A percentile compares a stretch with the other conserved stretches of the same genome.
Evolutionary conservation across 2,113 vertebrate species (phyloP).

Genomic region (Serinus canaria): DNA sequence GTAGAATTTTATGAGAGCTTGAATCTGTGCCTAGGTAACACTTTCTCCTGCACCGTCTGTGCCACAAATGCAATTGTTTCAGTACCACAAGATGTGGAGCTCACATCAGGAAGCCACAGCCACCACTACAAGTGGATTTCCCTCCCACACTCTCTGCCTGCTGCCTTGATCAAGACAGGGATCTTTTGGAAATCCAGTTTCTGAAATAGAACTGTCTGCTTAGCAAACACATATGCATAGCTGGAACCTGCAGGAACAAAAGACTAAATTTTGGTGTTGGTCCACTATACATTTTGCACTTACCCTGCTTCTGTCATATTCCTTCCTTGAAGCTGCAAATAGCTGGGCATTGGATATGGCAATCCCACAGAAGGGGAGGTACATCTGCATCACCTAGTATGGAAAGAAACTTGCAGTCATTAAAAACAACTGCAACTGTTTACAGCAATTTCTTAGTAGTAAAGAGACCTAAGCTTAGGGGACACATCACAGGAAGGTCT

Average conservation of each 20-base stretch:
- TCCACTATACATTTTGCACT: conserved; percentile 57
- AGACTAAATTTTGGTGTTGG: background rate
- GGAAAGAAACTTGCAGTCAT: conserved; percentile 15
- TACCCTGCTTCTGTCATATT: conserved; percentile 97
- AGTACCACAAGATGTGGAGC: background rate
- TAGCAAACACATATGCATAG: background rate
- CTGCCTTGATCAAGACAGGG: background rate
- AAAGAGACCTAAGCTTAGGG: background rate
- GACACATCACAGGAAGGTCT: background rate
- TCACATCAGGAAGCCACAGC: background rate
- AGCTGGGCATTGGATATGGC: conserved; percentile 97
- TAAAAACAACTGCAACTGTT: background rate
- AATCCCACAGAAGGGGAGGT: conserved; percentile 97
- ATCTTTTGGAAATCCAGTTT: background rate
- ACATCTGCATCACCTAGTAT: conserved; percentile 97
- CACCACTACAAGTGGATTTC: background rate
- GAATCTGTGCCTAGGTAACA: background rate
- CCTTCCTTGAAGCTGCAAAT: conserved; percentile 96
- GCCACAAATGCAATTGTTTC: background rate
- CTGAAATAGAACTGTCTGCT: background rate
- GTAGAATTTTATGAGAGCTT: background rate
- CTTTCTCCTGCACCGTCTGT: background rate
- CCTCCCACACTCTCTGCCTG: background rate
- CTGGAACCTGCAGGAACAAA: background rate
- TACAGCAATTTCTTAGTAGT: background rate